Conservation (phyloP, 2,888 invertebrate genomes). For the Drosophila paranaensis region DNA sequence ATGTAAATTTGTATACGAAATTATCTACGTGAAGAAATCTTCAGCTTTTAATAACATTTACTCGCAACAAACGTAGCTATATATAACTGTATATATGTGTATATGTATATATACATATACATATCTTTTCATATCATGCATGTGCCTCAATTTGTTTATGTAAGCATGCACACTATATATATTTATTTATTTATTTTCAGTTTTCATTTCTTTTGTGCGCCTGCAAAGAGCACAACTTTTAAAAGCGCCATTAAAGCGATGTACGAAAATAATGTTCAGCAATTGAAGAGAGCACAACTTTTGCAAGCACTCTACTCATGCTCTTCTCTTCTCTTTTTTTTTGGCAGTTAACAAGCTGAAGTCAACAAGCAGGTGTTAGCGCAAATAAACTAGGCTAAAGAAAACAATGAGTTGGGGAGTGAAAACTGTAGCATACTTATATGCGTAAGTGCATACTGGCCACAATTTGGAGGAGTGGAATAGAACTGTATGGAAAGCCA, state of each 20-base stretch:
- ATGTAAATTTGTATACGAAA: constrained; percentile 71
- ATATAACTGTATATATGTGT: constrained; percentile 1
- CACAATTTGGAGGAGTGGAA: no score
- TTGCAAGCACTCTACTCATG: not conserved
- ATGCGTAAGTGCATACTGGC: no score
- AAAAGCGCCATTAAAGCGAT: constrained; percentile 3
- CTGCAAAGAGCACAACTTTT: constrained; percentile 1
- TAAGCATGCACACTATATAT: not conserved
- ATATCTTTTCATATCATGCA: not conserved
- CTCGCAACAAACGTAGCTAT: constrained; percentile 21
- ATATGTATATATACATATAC: not conserved
- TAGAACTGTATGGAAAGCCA: no score
- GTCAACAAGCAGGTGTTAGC: constrained; percentile 2
- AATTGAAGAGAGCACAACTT: constrained; percentile 7
- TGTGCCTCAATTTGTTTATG: constrained; percentile 1
- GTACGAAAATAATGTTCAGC: constrained; percentile 6
- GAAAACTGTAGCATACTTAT: not conserved
- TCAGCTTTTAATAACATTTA: constrained; percentile 69
- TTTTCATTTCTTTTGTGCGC: not conserved
- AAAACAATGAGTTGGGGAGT: not conserved
- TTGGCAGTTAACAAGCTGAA: not conserved
- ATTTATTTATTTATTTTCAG: constrained; percentile 10
- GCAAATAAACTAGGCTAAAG: not conserved
- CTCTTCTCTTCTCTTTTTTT: not conserved
- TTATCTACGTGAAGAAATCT: constrained; percentile 77